phyloP scores from a whole-genome alignment of 2,888 invertebrate species.

The Auanema sp. region DNA sequence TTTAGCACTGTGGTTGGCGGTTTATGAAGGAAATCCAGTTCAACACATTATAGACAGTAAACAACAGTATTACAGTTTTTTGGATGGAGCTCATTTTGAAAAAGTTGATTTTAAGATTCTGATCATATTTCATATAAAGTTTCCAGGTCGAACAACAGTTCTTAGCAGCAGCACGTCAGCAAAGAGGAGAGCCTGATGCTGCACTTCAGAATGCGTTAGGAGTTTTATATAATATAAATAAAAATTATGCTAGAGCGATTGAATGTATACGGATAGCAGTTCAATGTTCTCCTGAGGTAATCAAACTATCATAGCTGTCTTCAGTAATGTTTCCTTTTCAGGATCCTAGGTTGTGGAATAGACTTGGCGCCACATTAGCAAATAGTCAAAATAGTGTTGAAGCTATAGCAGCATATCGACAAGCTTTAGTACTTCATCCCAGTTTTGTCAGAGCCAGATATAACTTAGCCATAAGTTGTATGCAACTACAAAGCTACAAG shows the following conservation, averaged over 20 bases:
- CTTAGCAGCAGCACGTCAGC: conserved; percentile 42
- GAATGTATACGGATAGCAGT: conserved; percentile 92
- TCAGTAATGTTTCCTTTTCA: conserved; percentile 65
- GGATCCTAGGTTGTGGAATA: conserved; percentile 94
- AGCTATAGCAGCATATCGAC: conserved; percentile 90
- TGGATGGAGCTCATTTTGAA: not conserved
- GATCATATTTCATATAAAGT: not conserved
- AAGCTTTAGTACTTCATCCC: conserved; percentile 74
- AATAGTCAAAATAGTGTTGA: conserved; percentile 92
- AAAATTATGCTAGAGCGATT: conserved; percentile 91
- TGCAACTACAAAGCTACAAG: conserved; percentile 87
- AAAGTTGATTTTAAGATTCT: conserved; percentile 3
- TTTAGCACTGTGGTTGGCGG: conserved; percentile 68
- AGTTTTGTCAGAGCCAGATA: conserved; percentile 95
- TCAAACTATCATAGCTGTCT: too few relatives aligned
- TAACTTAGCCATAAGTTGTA: conserved; percentile 95
- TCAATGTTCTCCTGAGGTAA: conserved; percentile 71
- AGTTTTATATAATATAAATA: conserved; percentile 88
- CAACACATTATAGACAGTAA: conserved; percentile 5
- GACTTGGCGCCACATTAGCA: conserved; percentile 92
- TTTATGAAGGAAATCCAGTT: conserved; percentile 19
- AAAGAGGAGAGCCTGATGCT: conserved; percentile 44
- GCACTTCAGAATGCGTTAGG: conserved; percentile 72
- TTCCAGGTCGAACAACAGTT: conserved; percentile 55
- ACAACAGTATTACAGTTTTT: not conserved